Evolutionary conservation across 2,888 invertebrate genomes (phyloP).

Genomic region (Temnothorax ravouxi): DNA sequence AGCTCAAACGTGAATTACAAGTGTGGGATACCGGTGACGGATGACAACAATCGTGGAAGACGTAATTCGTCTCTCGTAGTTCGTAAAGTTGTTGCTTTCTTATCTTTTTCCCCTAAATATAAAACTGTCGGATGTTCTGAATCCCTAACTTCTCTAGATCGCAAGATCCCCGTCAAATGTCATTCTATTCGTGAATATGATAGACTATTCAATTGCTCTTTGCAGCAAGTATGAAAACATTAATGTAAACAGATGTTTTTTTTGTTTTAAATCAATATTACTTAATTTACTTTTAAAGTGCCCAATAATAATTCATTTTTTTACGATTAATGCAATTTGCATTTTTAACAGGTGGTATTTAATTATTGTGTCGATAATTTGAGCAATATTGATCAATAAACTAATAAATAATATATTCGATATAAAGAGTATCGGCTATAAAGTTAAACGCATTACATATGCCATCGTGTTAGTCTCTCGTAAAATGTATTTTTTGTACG

Average conservation of each 20-base stretch:
- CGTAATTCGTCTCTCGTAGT: conserved; percentile 14
- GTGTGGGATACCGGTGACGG: too few relatives aligned
- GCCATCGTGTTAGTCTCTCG: not conserved
- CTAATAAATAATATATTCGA: not conserved
- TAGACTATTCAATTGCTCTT: not conserved
- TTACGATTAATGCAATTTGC: not conserved
- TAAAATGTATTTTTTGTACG: not conserved
- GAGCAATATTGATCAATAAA: not conserved
- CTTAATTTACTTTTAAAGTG: not conserved
- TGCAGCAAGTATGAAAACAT: not conserved
- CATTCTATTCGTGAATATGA: not conserved
- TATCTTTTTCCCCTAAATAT: conserved; percentile 19
- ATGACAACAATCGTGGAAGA: conserved; percentile 9
- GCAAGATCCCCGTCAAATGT: not conserved
- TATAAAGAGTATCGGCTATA: conserved; percentile 9
- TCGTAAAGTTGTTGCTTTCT: conserved; percentile 18
- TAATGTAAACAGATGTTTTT: not conserved
- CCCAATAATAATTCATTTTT: not conserved
- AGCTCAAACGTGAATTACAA: conserved; percentile 37
- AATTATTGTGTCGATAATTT: not conserved
- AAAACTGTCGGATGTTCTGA: conserved; percentile 9
- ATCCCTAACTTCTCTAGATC: not conserved
- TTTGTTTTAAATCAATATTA: not conserved
- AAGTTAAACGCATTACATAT: not conserved
- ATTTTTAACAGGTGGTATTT: not conserved